A percentile compares a stretch with the other conserved stretches of the same genome.
Evolutionary conservation across 2,797 vertebrate species (phyloP).

Genomic region (Schizopygopsis malacanthus): DNA sequence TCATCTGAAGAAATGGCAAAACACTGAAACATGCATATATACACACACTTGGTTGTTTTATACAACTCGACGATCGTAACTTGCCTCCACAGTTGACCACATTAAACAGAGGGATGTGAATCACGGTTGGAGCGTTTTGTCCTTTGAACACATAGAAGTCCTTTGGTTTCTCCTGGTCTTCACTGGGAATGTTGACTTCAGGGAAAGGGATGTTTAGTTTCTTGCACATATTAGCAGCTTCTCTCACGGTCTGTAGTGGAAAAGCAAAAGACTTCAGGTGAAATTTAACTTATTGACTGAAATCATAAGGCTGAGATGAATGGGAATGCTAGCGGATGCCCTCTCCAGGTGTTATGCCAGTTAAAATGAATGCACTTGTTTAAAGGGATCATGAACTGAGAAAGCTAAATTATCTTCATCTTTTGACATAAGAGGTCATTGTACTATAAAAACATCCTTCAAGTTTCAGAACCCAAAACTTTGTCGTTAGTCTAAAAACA

Average conservation of each 20-base stretch:
- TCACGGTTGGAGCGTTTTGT: constrained; percentile 27
- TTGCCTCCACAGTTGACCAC: constrained; percentile 19
- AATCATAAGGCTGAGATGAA: not conserved
- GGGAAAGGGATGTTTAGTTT: constrained; percentile 9
- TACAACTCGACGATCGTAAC: not conserved
- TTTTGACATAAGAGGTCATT: no score
- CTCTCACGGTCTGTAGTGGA: not conserved
- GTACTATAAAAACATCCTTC: no score
- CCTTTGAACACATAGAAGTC: constrained; percentile 43
- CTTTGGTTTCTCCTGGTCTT: not conserved
- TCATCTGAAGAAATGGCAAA: no score
- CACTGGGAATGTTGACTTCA: not conserved
- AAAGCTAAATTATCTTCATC: no score
- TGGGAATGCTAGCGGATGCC: not conserved
- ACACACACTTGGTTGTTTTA: no score
- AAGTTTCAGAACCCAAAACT: no score
- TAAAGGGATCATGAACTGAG: no score
- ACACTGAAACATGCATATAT: no score
- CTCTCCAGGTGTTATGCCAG: no score
- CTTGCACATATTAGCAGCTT: not conserved
- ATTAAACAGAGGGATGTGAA: constrained; percentile 53
- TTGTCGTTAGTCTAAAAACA: no score
- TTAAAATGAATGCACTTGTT: no score
- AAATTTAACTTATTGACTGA: not conserved
- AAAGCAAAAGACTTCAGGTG: not conserved